These are phyloP conservation scores for Chrysaora quinquecirrha DNA, from an alignment of 30 jellyfish, hydroid and myxozoan genomes.

Conservation along the genomic window DNA sequence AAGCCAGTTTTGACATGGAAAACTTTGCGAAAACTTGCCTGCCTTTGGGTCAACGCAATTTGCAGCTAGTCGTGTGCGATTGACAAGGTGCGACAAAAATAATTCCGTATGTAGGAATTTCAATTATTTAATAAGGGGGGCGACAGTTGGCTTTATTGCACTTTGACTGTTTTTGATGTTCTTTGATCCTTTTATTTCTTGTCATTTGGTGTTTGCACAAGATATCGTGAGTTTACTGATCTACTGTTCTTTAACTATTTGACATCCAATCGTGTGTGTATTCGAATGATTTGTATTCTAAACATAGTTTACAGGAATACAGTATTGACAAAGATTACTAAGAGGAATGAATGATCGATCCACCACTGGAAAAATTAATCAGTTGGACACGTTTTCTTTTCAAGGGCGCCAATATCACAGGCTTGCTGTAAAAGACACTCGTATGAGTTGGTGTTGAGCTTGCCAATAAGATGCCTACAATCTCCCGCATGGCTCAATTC, in stretches of 20 bases:
- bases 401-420: conserved; percentile 25
- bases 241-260: conserved; percentile 6
- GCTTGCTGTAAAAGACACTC: conserved; percentile 41
- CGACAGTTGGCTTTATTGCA: conserved; percentile 35
- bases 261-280: conserved; percentile 23
- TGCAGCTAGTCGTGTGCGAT: conserved; percentile 20
- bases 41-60: no score
- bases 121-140: conserved; percentile 55
- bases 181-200: conserved; percentile 26
- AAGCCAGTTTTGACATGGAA: not conserved
- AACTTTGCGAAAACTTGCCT: no score
- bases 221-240: not conserved
- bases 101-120: conserved; percentile 48
- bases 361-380: not conserved
- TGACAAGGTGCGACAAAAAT: conserved; percentile 64
- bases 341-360: no score
- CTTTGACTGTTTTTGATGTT: conserved; percentile 6
- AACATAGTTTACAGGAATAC: not conserved
- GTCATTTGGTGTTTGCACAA: conserved; percentile 58
- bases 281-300: not conserved
- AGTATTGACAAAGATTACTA: not conserved
- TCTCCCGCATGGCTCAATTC: conserved; percentile 62
- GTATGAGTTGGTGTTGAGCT: conserved; percentile 38
- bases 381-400: not conserved
- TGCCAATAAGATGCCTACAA: conserved; percentile 38